A percentile compares a stretch with the other conserved stretches of the same genome.
Evolutionary conservation across 1,140 invertebrate genomes (phyloP).

Genomic region (Oedothorax gibbosus): DNA sequence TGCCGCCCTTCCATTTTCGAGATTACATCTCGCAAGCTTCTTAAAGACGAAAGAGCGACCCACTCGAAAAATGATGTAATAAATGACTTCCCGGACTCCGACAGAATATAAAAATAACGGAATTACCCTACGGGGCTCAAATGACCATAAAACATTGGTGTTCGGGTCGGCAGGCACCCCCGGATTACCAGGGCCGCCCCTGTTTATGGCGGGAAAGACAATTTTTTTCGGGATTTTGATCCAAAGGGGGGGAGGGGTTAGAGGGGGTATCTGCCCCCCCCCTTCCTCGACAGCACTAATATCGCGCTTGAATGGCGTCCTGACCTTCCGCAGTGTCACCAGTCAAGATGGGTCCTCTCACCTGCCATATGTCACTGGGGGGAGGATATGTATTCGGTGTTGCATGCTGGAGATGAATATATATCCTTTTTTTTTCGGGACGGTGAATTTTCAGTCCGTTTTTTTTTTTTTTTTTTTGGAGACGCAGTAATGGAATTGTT

Average conservation of each 20-base stretch:
- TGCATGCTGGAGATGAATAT: too few species aligned
- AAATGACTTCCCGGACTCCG: conserved; percentile 50
- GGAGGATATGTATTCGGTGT: background rate
- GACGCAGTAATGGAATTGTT: too few species aligned
- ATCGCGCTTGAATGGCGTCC: conserved; percentile 43
- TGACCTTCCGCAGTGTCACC: conserved; percentile 50
- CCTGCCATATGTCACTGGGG: conserved; percentile 52
- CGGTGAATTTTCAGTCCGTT: too few species aligned
- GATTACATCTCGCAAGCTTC: conserved; percentile 36
- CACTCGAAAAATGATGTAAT: conserved; percentile 61
- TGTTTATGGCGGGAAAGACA: conserved; percentile 56
- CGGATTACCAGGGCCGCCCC: conserved; percentile 46
- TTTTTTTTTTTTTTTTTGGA: too few species aligned
- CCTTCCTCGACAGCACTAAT: conserved; percentile 55
- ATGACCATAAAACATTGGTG: conserved; percentile 61
- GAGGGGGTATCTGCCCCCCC: conserved; percentile 30
- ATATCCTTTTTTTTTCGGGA: too few species aligned
- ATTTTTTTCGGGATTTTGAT: conserved; percentile 62
- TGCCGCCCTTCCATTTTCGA: conserved; percentile 47
- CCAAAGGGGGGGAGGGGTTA: conserved; percentile 44
- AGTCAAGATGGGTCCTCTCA: conserved; percentile 25
- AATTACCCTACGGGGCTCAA: conserved; percentile 55
- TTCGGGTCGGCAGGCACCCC: conserved; percentile 22
- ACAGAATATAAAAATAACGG: conserved; percentile 37
- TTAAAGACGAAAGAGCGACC: conserved; percentile 25